A percentile compares a stretch with the other conserved stretches of the same genome.
phyloP scores from a whole-genome alignment of 1,140 invertebrate species.

The Bicyclus anynana region DNA sequence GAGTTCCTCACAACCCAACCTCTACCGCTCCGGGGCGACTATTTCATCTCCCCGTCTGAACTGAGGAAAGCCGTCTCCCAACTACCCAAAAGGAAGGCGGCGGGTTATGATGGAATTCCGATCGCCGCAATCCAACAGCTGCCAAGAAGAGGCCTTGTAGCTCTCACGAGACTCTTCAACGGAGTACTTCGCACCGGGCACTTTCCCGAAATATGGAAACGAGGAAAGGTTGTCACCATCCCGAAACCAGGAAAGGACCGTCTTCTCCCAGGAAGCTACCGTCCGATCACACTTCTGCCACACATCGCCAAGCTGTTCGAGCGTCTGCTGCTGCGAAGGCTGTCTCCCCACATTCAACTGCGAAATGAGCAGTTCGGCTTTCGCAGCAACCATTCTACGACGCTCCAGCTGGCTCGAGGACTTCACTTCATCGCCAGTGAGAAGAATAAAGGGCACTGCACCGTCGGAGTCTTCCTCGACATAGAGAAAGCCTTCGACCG shows the following conservation, averaged over 20 bases:
- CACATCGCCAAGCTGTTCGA: not conserved
- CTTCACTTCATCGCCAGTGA: conserved; percentile 2
- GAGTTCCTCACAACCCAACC: not conserved
- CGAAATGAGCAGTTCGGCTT: conserved; percentile 9
- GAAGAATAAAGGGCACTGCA: not conserved
- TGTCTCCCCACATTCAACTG: not conserved
- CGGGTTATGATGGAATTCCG: no score
- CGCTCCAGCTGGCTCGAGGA: conserved; percentile 14
- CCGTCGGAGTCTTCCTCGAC: no score
- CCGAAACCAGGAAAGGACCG: conserved; percentile 5
- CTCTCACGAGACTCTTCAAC: not conserved
- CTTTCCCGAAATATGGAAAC: conserved; percentile 7
- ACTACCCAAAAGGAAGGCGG: not conserved
- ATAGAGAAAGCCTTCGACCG: not conserved
- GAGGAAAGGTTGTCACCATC: not conserved
- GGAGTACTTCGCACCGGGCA: conserved; percentile 1
- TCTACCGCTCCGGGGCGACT: not conserved
- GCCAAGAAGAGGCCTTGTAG: not conserved
- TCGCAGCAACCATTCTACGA: conserved; percentile 8
- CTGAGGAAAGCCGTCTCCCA: not conserved
- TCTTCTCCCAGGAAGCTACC: not conserved
- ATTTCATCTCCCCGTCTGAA: conserved; percentile 9
- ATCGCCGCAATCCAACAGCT: not conserved
- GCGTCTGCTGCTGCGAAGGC: not conserved
- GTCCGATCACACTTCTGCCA: conserved; percentile 6